phyloP scores from a whole-genome alignment of 2,888 invertebrate genomes.

The Pachliopta kotzebuea region DNA sequence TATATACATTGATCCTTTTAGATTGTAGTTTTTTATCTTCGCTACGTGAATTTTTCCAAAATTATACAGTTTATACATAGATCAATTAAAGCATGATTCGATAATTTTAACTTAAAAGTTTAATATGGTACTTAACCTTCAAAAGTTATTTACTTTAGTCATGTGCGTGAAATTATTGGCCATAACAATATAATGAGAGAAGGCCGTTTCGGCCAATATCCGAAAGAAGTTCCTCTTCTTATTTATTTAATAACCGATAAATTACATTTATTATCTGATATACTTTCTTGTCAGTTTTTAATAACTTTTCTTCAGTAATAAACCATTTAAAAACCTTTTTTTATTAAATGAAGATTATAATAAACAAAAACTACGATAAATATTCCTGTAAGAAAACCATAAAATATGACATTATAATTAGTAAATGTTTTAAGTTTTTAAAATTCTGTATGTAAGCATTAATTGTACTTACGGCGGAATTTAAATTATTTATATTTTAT shows the following conservation, averaged over 20 bases:
- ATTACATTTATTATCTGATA: not conserved
- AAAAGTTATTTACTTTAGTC: not conserved
- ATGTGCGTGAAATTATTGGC: constrained; percentile 7
- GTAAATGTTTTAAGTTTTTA: not conserved
- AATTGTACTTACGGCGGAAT: not conserved
- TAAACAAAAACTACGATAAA: not conserved
- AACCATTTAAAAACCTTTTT: not conserved
- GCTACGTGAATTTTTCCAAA: too few species aligned
- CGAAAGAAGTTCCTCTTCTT: not conserved
- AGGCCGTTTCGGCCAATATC: constrained; percentile 13
- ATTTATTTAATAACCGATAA: constrained; percentile 1
- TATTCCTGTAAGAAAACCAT: not conserved
- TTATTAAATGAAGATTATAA: not conserved
- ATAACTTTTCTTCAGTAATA: not conserved
- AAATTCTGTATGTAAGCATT: not conserved
- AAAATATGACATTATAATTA: not conserved
- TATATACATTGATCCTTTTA: too few species aligned
- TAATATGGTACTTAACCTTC: not conserved
- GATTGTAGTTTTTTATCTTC: too few species aligned
- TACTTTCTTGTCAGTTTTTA: not conserved
- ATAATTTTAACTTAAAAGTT: not conserved
- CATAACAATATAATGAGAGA: constrained; percentile 9
- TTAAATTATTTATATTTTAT: too few species aligned
- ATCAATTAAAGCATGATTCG: not conserved
- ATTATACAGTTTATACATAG: too few species aligned